These are phyloP conservation scores for Craterocephalus amniculus DNA, from an alignment of 2,797 vertebrate genomes.

Conservation along the genomic window DNA sequence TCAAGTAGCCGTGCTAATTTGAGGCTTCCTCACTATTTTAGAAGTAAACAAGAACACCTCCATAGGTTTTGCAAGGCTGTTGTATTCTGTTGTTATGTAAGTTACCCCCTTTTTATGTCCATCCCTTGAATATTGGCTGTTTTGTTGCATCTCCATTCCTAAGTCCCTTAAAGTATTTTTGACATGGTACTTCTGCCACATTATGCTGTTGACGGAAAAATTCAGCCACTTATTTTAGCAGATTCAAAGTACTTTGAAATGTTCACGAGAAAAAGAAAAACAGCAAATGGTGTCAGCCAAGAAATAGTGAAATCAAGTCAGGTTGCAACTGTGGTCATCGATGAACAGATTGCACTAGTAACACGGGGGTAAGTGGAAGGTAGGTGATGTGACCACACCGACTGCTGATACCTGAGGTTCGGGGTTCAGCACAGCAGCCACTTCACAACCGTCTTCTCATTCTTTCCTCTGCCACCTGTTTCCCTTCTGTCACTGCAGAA, in stretches of 20 bases:
- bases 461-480: conserved; percentile 39
- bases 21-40: background rate
- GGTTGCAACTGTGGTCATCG: conserved; percentile 83
- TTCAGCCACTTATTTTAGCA: conserved; percentile 2
- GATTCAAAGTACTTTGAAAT: conserved; percentile 13
- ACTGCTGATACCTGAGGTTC: conserved; percentile 64
- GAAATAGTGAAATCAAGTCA: conserved; percentile 87
- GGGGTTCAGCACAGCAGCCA: conserved; percentile 55
- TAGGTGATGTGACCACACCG: conserved; percentile 77
- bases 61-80: conserved; percentile 23
- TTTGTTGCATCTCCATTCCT: conserved; percentile 41
- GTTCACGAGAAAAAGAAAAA: conserved; percentile 31
- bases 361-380: conserved; percentile 74
- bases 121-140: conserved; percentile 42
- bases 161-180: conserved; percentile 8
- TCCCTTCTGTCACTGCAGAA: conserved; percentile 77
- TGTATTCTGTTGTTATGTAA: conserved; percentile 20
- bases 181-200: conserved; percentile 23
- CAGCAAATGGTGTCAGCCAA: conserved; percentile 84
- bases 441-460: conserved; percentile 45
- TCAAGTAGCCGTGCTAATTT: conserved; percentile 17
- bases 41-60: conserved; percentile 10
- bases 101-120: conserved; percentile 45
- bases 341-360: conserved; percentile 81
- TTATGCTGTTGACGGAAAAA: conserved; percentile 14